Percentiles rank a stretch among this genome's conserved stretches.
Evolutionary conservation across 2,888 invertebrate genomes (phyloP).

Genomic region (Drosophila sordidapex): DNA sequence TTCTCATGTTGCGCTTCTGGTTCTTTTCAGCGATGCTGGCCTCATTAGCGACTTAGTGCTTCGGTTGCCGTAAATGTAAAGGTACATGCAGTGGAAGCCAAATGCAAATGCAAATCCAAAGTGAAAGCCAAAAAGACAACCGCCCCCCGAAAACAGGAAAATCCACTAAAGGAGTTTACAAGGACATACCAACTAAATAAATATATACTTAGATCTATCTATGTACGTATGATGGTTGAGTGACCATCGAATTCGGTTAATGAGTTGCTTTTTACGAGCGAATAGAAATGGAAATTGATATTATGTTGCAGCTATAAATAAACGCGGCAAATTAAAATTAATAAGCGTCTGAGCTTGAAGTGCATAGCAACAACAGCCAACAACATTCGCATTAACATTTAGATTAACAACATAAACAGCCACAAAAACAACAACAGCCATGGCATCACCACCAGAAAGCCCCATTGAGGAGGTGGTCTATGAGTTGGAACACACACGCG

Average conservation of each 20-base stretch:
- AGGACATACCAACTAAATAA: slow-evolving; percentile 17
- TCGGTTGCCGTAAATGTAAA: slow-evolving; percentile 34
- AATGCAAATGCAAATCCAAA: slow-evolving; percentile 17
- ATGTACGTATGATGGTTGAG: slow-evolving; percentile 2
- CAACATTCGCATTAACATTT: slow-evolving; percentile 25
- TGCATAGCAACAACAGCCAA: slow-evolving; percentile 19
- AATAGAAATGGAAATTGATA: slow-evolving; percentile 53
- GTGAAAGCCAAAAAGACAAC: slow-evolving; percentile 13
- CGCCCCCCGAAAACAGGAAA: slow-evolving; percentile 8
- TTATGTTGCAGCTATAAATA: slow-evolving; percentile 34
- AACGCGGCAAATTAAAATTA: slow-evolving; percentile 27
- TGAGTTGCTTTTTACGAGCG: slow-evolving; percentile 31
- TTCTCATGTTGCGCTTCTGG: slow-evolving; percentile 41
- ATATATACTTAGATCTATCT: neutral
- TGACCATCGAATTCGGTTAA: slow-evolving; percentile 21
- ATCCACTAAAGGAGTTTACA: slow-evolving; percentile 19
- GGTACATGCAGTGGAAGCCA: slow-evolving; percentile 31
- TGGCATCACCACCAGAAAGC: slow-evolving; percentile 95
- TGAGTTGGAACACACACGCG: slow-evolving; percentile 91
- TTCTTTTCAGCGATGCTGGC: slow-evolving; percentile 63
- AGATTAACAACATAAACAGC: slow-evolving; percentile 27
- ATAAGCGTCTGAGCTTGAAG: slow-evolving; percentile 18
- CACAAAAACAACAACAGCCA: slow-evolving; percentile 76
- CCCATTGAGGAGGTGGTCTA: slow-evolving; percentile 94
- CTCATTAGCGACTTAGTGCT: slow-evolving; percentile 72